Base-by-base conservation (phyloP, 2,113 vertebrate species). In the Tautogolabrus adspersus region DNA sequence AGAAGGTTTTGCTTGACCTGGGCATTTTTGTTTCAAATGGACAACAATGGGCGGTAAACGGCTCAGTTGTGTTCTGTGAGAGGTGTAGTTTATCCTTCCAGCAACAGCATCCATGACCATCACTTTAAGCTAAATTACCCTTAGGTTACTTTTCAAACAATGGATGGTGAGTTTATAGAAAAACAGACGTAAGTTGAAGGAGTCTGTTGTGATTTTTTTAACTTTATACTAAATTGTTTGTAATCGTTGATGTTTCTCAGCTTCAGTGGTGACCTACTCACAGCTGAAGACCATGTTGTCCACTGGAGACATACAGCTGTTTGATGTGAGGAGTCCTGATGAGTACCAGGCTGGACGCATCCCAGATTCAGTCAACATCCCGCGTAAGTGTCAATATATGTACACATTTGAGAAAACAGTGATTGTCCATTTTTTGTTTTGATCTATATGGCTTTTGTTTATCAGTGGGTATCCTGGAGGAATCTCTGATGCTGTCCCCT, bases 251-350 rank as follows among this genome's bases (percentile, higher is more conserved):
- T 68, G 18, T 72, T 61, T 63, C 2, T 66, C 67, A 91, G 88
- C 49, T 19, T 88, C 82, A 26, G 91, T 90, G 55, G 93, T 95
- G 86, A 90, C 90, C 6, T 83, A 93, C 74, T 49, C 90, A 0
- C 91, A 95, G 78, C 81, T 95, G 67, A 93, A 92, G 79, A 64
- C 47, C 15, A 93, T 94, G 92, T 54, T 94, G 75, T 60, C 82
- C 54, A 77, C 19, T 15, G 70, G 66, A 16, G 78, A 77, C 34
- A 40, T 93, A 65, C 92, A 93, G 68, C 81, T 96, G 7, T 91
- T 94, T 63, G 94, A 96, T 3, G 93, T 95, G 62, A 89, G 94
- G 47, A 90, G 81, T 16, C 90, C 88, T 0, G 94, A 94, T 37
- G 94, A 96, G 64, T 90, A 91, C 77, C 81, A 89, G 52, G 90